A percentile compares a stretch with the other conserved stretches of the same genome.
Evolutionary conservation across 2,888 invertebrate species (phyloP).

Genomic region (Julus scandinavius): DNA sequence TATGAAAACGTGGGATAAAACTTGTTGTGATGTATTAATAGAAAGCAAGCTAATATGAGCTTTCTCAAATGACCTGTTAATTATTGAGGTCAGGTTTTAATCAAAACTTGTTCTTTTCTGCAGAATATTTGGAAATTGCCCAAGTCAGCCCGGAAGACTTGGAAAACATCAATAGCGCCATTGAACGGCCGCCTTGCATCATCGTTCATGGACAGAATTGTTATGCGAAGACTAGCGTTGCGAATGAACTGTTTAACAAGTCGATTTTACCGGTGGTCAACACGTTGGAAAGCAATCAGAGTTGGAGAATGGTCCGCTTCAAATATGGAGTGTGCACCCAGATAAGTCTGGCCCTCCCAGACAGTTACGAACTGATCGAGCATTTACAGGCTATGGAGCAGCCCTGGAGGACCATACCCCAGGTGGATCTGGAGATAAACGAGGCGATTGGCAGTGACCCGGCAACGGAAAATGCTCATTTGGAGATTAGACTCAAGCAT

Average conservation of each 20-base stretch:
- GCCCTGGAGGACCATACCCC: conserved; percentile 76
- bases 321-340: conserved; percentile 64
- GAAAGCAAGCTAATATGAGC: too few species aligned
- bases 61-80: too few species aligned
- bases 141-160: conserved; percentile 62
- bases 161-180: conserved; percentile 63
- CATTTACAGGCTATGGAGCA: conserved; percentile 75
- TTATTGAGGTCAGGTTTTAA: background rate
- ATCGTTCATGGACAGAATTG: conserved; percentile 79
- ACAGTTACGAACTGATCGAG: conserved; percentile 73
- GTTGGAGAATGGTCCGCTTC: conserved; percentile 76
- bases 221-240: conserved; percentile 76
- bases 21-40: background rate
- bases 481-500: conserved; percentile 80
- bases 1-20: background rate
- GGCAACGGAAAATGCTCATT: conserved; percentile 72
- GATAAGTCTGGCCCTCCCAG: conserved; percentile 65
- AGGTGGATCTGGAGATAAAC: conserved; percentile 69
- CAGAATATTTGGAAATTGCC: conserved; percentile 47
- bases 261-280: conserved; percentile 72
- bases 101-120: background rate
- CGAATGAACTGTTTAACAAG: conserved; percentile 78
- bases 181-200: conserved; percentile 74
- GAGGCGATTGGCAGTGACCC: conserved; percentile 58
- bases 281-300: conserved; percentile 66